Base-by-base conservation (phyloP, 2,113 vertebrate species). In the Haliaeetus leucogaster region DNA sequence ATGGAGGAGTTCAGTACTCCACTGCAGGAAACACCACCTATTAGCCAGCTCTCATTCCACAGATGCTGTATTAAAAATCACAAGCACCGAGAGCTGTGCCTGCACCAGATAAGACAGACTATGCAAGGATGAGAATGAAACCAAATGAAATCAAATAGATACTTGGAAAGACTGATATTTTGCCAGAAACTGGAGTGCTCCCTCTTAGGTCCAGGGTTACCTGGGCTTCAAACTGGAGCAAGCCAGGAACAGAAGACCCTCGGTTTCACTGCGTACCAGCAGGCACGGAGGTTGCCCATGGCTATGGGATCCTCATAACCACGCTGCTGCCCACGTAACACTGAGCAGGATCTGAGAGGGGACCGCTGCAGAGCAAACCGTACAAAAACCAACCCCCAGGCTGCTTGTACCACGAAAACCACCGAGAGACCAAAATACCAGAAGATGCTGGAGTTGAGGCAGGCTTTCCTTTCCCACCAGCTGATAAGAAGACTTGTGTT, bases 271-370 rank as follows among this genome's bases (percentile, higher is more conserved):
- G 0, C 1, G 5, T 1, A 3, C n/a, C 29, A 52, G 63, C 52
- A 1, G 45, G 50, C 71, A 23, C 42, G 20, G 61, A n/a, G 47
- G 19, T 6, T 32, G 80, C 40, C 61, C 14, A 0, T 1, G 47
- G 18, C 18, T 10, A 2, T 16, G 53, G 23, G 61, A n/a, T 25
- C 32, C 38, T 12, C 4, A 2, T 3, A 10, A 13, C 50, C 16
- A 17, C 1, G 4, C 19, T 53, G 50, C 65, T 45, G 76, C 30
- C 34, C 1, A 0, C 0, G 3, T 26, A 21, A 29, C 0, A 0
- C 30, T 6, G 1, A 19, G 47, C 10, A 11, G 63, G 15, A 10
- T 3, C 7, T 2, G 16, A 36, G 40, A 40, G 67, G 23, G 26
- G 29, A 47, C 27, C 1, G 6, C 26, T 29, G 42, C 9, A 13